Percentiles rank a stretch among this genome's conserved stretches.
Conservation (phyloP, 2,888 invertebrate species). For the Lithophane socia region DNA sequence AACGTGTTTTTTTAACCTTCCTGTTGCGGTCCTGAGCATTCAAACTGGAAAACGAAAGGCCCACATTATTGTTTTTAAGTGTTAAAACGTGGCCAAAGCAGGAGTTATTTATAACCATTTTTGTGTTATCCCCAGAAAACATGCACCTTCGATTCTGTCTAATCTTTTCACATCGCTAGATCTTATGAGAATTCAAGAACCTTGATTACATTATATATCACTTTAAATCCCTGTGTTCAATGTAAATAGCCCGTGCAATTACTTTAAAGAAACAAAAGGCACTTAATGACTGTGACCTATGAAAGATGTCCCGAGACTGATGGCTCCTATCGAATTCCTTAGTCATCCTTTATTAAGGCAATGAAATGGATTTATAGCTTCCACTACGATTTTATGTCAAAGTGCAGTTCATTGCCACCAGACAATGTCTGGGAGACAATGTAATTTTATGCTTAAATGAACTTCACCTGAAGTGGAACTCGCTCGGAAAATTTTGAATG, state of each 20-base stretch:
- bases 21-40: constrained; percentile 37
- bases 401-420: constrained; percentile 90
- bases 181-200: neutral
- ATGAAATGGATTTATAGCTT: constrained; percentile 89
- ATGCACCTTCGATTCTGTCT: neutral
- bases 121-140: neutral
- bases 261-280: constrained; percentile 63
- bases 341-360: constrained; percentile 89
- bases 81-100: constrained; percentile 32
- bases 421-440: constrained; percentile 88
- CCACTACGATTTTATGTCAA: constrained; percentile 90
- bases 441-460: constrained; percentile 90
- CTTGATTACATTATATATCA: constrained; percentile 18
- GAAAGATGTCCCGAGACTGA: constrained; percentile 82
- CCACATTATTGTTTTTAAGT: constrained; percentile 37
- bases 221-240: constrained; percentile 35
- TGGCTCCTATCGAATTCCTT: constrained; percentile 86
- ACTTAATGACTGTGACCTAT: constrained; percentile 83
- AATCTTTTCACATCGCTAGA: neutral
- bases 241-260: constrained; percentile 49
- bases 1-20: constrained; percentile 55
- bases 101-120: constrained; percentile 18
- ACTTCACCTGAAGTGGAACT: constrained; percentile 88
- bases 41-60: constrained; percentile 33
- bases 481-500: constrained; percentile 88